A percentile compares a stretch with the other conserved stretches of the same genome.
Evolutionary conservation across 1,140 invertebrate genomes (phyloP).

Genomic region (Drosophila kepulauana): DNA sequence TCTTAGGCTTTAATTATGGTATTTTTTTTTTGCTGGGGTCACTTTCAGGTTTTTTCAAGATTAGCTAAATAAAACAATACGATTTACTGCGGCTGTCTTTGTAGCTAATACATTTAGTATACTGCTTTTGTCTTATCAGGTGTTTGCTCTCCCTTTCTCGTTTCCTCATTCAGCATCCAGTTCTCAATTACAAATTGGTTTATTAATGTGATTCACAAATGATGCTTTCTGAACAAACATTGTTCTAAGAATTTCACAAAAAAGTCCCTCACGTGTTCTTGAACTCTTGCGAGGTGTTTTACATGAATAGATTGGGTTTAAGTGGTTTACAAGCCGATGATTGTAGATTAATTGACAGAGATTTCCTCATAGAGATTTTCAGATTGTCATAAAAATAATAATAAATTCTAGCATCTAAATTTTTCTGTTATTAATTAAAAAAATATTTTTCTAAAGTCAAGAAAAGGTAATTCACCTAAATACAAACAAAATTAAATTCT

Average conservation of each 20-base stretch:
- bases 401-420: no score
- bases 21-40: constrained; percentile 17
- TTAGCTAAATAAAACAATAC: constrained; percentile 3
- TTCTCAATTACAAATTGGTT: not conserved
- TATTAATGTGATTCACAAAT: constrained; percentile 13
- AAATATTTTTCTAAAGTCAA: no score
- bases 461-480: no score
- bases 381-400: no score
- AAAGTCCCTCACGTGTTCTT: not conserved
- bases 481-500: no score
- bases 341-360: no score
- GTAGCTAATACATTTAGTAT: not conserved
- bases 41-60: constrained; percentile 36
- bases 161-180: not conserved
- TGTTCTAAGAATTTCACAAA: constrained; percentile 11
- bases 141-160: constrained; percentile 7
- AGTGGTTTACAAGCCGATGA: not conserved
- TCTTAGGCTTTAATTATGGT: not conserved
- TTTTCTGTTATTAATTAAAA: no score
- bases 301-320: not conserved
- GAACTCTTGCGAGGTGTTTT: not conserved
- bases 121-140: constrained; percentile 18
- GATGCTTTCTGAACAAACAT: not conserved
- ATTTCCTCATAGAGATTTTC: no score
- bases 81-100: not conserved